A percentile compares a stretch with the other conserved stretches of the same genome.
phyloP scores from a whole-genome alignment of 2,113 vertebrate genomes.

The Prolemur simus region DNA sequence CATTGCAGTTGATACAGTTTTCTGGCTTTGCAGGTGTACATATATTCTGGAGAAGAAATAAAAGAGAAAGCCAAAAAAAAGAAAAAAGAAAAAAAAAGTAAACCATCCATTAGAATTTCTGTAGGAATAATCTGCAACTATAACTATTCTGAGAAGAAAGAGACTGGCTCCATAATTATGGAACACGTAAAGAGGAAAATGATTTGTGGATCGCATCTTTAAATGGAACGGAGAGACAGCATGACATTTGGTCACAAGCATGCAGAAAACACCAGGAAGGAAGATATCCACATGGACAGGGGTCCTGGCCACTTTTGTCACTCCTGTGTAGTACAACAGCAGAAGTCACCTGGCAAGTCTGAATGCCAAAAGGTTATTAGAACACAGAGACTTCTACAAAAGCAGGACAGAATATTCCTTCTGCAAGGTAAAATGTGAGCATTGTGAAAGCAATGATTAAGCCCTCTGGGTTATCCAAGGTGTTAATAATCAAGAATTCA shows the following conservation, averaged over 20 bases:
- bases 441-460: no score
- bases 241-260: neutral
- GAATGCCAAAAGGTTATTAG: neutral
- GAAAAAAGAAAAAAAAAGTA: neutral
- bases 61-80: fast-evolving
- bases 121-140: no score
- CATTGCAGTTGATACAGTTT: neutral
- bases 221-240: no score
- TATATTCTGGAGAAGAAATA: neutral
- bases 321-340: no score
- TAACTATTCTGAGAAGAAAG: neutral
- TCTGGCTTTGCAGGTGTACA: neutral
- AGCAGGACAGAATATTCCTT: neutral
- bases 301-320: neutral
- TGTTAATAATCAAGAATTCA: fast-evolving
- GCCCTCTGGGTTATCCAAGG: neutral
- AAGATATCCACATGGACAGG: no score
- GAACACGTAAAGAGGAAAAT: neutral
- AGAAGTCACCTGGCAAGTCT: neutral
- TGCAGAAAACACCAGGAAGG: neutral
- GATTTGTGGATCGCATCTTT: neutral
- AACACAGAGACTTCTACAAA: neutral
- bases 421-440: neutral
- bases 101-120: neutral
- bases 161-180: no score